Percentiles rank a stretch among this genome's conserved stretches.
phyloP scores from a whole-genome alignment of 2,113 vertebrate species.

The Ptyas mucosa region DNA sequence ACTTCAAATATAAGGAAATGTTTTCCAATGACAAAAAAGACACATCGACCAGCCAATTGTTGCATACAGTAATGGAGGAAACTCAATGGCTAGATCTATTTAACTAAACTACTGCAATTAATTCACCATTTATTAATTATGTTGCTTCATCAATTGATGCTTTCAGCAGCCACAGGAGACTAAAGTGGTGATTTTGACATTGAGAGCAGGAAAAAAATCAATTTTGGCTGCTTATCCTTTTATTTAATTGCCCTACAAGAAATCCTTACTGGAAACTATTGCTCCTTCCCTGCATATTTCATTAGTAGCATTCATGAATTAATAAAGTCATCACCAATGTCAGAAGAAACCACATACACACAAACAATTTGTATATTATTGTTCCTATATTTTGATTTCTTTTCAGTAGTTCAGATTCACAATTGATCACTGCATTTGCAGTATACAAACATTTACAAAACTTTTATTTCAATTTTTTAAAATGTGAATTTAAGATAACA shows the following conservation, averaged over 20 bases:
- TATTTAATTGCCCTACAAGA: constrained; percentile 56
- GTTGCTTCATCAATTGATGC: constrained; percentile 2
- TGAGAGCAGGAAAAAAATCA: constrained; percentile 39
- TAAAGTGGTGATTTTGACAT: constrained; percentile 38
- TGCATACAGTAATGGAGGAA: not conserved
- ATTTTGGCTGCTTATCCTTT: constrained; percentile 47
- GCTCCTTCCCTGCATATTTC: constrained; percentile 57
- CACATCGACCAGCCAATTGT: not conserved
- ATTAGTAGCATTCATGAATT: constrained; percentile 54
- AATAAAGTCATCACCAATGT: constrained; percentile 47
- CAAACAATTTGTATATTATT: constrained; percentile 41
- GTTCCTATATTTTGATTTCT: constrained; percentile 16
- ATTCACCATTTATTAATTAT: constrained; percentile 17
- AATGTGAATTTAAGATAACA: not conserved
- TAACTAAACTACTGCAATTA: constrained; percentile 2
- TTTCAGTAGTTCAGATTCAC: not conserved
- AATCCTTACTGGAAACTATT: constrained; percentile 41
- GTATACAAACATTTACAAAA: not conserved
- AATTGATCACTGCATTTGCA: not conserved
- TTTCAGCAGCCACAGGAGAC: constrained; percentile 6
- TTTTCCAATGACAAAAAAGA: not conserved
- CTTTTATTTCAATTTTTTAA: not conserved
- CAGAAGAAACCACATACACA: not conserved
- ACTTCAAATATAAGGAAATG: not conserved
- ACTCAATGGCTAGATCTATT: not conserved